A percentile compares a stretch with the other conserved stretches of the same genome.
phyloP scores from a whole-genome alignment of 2,888 invertebrate genomes.

The Eupithecia tripunctaria region DNA sequence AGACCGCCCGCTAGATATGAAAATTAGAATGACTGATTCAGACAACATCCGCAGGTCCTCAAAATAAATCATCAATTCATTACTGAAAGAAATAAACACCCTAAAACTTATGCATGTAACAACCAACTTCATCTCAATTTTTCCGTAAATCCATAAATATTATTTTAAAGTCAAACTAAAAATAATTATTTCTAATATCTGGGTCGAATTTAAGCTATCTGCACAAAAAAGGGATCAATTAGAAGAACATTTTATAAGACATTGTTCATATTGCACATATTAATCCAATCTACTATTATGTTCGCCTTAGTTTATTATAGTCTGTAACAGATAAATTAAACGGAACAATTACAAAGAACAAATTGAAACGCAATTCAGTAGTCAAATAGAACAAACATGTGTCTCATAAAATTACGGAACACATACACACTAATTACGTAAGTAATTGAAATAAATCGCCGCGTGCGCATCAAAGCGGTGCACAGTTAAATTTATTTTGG shows the following conservation, averaged over 20 bases:
- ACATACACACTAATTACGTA: conserved; percentile 29
- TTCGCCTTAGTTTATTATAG: neutral
- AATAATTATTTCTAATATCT: neutral
- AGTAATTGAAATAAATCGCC: conserved; percentile 35
- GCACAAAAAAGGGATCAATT: neutral
- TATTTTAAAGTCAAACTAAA: neutral
- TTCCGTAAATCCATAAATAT: neutral
- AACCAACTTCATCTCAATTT: neutral
- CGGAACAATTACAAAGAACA: conserved; percentile 15
- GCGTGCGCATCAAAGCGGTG: conserved; percentile 28
- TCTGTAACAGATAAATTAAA: neutral
- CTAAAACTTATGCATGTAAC: neutral
- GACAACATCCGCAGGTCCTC: neutral
- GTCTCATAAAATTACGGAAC: conserved; percentile 33
- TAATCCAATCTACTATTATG: neutral
- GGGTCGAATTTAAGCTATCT: neutral
- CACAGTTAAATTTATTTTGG: conserved; percentile 17
- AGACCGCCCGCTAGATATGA: conserved; percentile 25
- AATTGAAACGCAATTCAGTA: conserved; percentile 19
- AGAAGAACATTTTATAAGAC: neutral
- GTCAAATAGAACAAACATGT: conserved; percentile 22
- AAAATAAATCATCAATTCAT: neutral
- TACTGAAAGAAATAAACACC: neutral
- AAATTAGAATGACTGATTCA: neutral
- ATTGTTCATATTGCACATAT: neutral